Conservation (phyloP, 2,797 vertebrate genomes). For the Channa striata region DNA sequence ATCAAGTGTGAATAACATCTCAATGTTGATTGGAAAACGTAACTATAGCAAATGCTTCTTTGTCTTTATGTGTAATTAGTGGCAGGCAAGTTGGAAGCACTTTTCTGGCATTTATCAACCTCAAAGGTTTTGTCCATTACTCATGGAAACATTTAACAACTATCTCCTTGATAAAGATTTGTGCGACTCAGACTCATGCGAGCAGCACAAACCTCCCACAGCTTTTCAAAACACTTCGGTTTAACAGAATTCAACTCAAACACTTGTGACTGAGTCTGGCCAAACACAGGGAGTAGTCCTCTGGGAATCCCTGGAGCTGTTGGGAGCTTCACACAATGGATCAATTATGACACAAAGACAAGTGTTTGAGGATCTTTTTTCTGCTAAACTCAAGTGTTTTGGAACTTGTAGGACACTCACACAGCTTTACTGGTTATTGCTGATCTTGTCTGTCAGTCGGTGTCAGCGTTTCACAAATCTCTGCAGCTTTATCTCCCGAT, state of each 20-base stretch:
- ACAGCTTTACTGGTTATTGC: background rate
- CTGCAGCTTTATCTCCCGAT: no score
- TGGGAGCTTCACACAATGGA: background rate
- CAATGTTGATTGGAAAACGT: no score
- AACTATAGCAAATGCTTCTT: no score
- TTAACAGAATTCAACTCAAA: slow-evolving; percentile 31
- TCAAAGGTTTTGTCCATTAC: background rate
- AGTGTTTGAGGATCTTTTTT: slow-evolving; percentile 2
- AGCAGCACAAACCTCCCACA: slow-evolving; percentile 7
- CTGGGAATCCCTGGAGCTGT: slow-evolving; percentile 6
- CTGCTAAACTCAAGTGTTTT: slow-evolving; percentile 17
- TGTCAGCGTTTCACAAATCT: no score
- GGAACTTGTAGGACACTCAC: background rate
- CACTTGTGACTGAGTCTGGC: slow-evolving; percentile 21
- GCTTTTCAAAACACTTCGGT: slow-evolving; percentile 38
- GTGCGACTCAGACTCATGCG: slow-evolving; percentile 3
- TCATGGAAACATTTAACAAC: background rate
- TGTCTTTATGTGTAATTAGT: background rate
- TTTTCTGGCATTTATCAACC: background rate
- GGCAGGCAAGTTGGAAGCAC: background rate
- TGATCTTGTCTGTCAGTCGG: background rate
- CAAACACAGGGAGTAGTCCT: slow-evolving; percentile 11
- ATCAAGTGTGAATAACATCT: no score
- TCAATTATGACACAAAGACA: slow-evolving; percentile 11
- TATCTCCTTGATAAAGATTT: background rate